phyloP scores from a whole-genome alignment of 2,888 invertebrate genomes.

The Pecten maximus region DNA sequence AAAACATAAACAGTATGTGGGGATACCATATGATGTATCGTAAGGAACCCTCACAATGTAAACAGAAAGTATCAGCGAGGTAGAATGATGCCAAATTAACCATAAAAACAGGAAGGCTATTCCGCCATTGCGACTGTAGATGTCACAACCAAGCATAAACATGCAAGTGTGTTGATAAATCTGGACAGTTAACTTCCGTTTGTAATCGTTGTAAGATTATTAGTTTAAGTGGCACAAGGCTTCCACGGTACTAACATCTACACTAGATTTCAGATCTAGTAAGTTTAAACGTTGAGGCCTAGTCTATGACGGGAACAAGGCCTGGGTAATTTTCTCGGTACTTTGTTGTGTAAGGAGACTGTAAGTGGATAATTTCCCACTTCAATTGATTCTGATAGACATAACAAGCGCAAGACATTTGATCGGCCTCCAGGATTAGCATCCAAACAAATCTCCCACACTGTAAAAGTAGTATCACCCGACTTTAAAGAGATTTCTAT shows the following conservation, averaged over 20 bases:
- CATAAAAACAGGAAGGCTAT: not conserved
- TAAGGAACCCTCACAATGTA: not conserved
- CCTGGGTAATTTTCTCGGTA: not conserved
- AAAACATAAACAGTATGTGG: not conserved
- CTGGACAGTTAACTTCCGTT: conserved; percentile 21
- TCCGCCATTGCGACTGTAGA: not conserved
- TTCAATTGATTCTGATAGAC: conserved; percentile 13
- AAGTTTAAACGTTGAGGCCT: not conserved
- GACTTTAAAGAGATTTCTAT: not conserved
- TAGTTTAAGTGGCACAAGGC: not conserved
- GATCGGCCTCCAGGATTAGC: not conserved
- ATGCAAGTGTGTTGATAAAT: conserved; percentile 4
- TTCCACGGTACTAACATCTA: not conserved
- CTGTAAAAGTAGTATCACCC: not conserved
- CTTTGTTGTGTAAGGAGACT: conserved; percentile 19
- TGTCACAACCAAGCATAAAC: conserved; percentile 24
- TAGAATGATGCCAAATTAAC: not conserved
- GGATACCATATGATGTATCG: not conserved
- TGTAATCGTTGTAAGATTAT: not conserved
- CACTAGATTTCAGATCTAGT: not conserved
- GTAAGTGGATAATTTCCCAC: conserved; percentile 29
- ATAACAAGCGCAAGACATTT: conserved; percentile 13
- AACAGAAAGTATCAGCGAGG: not conserved
- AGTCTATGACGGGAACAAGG: not conserved
- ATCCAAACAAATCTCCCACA: not conserved